Percentiles rank a stretch among this genome's conserved stretches.
Evolutionary conservation across 2,888 invertebrate species (phyloP).

Genomic region (Pantelozetes paolii): DNA sequence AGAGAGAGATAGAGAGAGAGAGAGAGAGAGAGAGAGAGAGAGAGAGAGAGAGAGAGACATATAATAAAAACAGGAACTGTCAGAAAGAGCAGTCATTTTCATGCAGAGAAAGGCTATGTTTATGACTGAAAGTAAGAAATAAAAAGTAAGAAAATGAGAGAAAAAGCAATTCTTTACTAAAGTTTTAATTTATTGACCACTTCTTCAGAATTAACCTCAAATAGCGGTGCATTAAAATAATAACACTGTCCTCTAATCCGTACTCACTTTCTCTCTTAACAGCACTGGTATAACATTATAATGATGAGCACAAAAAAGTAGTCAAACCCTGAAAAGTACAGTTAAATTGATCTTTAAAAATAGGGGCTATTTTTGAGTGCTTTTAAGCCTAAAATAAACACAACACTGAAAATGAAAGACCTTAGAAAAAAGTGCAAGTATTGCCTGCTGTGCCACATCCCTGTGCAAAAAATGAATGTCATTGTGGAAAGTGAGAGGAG

Average conservation of each 20-base stretch:
- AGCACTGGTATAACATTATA: neutral
- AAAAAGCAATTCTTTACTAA: neutral
- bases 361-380: neutral
- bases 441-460: neutral
- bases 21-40: no score
- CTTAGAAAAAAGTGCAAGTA: neutral
- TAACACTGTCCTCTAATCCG: neutral
- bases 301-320: neutral
- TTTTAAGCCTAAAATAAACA: neutral
- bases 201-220: slow-evolving; percentile 27
- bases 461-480: neutral
- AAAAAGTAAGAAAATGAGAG: neutral
- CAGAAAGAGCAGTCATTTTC: neutral
- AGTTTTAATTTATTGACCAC: slow-evolving; percentile 5
- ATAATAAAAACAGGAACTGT: neutral
- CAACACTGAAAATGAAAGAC: neutral
- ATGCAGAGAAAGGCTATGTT: neutral
- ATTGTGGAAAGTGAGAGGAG: neutral
- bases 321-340: neutral
- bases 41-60: neutral
- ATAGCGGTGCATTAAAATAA: slow-evolving; percentile 24
- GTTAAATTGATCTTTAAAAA: neutral
- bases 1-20: no score
- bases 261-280: neutral
- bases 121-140: neutral